A percentile compares a stretch with the other conserved stretches of the same genome.
Evolutionary conservation across 2,888 invertebrate genomes (phyloP).

Genomic region (Diarsia dahlii): DNA sequence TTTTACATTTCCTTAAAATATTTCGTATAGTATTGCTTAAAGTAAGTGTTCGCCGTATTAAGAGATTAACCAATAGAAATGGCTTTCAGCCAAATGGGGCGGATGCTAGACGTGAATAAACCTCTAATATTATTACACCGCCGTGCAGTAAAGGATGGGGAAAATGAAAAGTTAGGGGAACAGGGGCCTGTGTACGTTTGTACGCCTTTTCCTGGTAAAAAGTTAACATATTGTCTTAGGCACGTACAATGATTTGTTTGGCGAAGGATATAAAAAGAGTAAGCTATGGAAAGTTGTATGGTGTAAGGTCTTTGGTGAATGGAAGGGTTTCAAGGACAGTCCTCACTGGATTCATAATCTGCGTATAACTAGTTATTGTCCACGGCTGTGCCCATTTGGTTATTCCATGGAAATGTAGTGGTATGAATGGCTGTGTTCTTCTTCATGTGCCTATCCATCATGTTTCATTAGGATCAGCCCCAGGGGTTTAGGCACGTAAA

Average conservation of each 20-base stretch:
- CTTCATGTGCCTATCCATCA: too few species aligned
- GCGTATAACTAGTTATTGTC: too few species aligned
- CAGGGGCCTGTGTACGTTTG: not conserved
- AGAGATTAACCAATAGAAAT: constrained; percentile 2
- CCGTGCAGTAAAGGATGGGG: constrained; percentile 1
- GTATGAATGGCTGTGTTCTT: too few species aligned
- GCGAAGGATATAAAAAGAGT: not conserved
- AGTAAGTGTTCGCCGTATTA: not conserved
- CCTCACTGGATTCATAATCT: not conserved
- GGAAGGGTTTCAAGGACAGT: not conserved
- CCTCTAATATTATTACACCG: constrained; percentile 19
- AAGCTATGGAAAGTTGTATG: not conserved
- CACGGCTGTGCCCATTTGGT: too few species aligned
- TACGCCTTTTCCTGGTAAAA: constrained; percentile 26
- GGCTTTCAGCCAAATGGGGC: not conserved
- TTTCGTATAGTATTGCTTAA: not conserved
- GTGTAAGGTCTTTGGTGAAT: not conserved
- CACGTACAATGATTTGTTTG: constrained; percentile 19
- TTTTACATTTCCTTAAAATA: too few species aligned
- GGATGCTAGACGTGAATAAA: constrained; percentile 17
- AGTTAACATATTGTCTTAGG: constrained; percentile 18
- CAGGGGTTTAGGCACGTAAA: too few species aligned
- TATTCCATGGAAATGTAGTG: too few species aligned
- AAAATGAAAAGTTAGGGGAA: constrained; percentile 31
- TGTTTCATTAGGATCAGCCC: too few species aligned